Evolutionary conservation across 1,140 invertebrate genomes (phyloP).

Genomic region (Apis dorsata): DNA sequence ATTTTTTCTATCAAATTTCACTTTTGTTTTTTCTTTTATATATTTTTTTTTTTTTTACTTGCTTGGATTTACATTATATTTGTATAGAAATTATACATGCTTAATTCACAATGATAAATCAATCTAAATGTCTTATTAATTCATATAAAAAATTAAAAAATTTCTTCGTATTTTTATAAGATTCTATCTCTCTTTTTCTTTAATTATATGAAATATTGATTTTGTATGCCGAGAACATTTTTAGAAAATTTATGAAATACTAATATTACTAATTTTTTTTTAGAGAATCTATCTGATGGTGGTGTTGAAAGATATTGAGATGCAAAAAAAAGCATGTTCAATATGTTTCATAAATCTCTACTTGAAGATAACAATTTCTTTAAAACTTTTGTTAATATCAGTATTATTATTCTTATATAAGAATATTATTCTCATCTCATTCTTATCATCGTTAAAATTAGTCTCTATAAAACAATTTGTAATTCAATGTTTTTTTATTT

Average conservation of each 20-base stretch:
- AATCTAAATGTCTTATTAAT: not conserved
- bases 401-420: not conserved
- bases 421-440: not conserved
- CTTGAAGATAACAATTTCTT: not conserved
- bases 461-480: not conserved
- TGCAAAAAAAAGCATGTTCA: not conserved
- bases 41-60: not conserved
- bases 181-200: not conserved
- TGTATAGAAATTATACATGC: not conserved
- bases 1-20: not conserved
- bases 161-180: not conserved
- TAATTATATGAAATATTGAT: not conserved
- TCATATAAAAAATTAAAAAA: too few species aligned
- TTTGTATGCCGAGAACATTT: not conserved
- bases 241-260: slow-evolving; percentile 22
- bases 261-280: not conserved
- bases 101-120: not conserved
- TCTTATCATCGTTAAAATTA: not conserved
- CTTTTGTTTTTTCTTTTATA: not conserved
- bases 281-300: not conserved
- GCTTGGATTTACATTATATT: too few species aligned
- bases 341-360: not conserved
- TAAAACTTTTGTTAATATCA: not conserved
- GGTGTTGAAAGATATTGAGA: not conserved
- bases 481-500: not conserved